Base-by-base conservation (phyloP, 2,888 invertebrate genomes). In the Cryptocheilus praepositus region DNA sequence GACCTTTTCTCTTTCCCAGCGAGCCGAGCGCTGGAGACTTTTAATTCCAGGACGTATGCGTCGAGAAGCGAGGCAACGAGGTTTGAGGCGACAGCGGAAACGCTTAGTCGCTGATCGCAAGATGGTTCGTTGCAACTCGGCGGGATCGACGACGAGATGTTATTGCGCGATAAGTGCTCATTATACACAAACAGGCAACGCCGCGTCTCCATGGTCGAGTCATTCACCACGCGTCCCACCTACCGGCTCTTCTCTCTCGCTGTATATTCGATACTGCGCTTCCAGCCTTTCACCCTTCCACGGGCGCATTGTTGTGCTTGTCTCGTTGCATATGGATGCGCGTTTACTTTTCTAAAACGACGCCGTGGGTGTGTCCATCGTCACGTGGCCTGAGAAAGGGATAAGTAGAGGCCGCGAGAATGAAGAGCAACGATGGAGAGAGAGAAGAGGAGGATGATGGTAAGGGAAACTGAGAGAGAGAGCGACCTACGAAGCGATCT, bases 301-400 rank as follows among this genome's bases (percentile, higher is more conserved):
- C 25, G 25, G 25, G 3, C 25, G 25, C 53, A 18, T 25, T 22
- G 19, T 22, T 22, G 15, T 22, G 4, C 52, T 3, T 53, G 8
- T 3, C 21, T 4, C 61, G 72, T 70, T 72, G 66, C 72, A 72
- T 72, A 67, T 67, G 70, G 70, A 72, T 66, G 63, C 63, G 45
- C 53, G 43, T 18, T 66, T 55, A 60, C 71, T 71, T 67, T 71
- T 67, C 67, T 67, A 60, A 36, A 36, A 55, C 61, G 61, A 18
- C 70, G 64, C 70, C 70, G 67, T 57, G 66, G 58, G 52, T 46
- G 60, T 49, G 55, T 67, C 67, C 67, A 54, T 58, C 52, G n/a
- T 49, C 61, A 71, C 70, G 51, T 21, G 19, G 25, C 13, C 3
- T 11, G 22, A 13, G 21, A 7, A 61, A 63, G 45, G 59, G 66